These are phyloP conservation scores for Epinotia ramella DNA, from an alignment of 2,888 invertebrate species.

Conservation along the genomic window DNA sequence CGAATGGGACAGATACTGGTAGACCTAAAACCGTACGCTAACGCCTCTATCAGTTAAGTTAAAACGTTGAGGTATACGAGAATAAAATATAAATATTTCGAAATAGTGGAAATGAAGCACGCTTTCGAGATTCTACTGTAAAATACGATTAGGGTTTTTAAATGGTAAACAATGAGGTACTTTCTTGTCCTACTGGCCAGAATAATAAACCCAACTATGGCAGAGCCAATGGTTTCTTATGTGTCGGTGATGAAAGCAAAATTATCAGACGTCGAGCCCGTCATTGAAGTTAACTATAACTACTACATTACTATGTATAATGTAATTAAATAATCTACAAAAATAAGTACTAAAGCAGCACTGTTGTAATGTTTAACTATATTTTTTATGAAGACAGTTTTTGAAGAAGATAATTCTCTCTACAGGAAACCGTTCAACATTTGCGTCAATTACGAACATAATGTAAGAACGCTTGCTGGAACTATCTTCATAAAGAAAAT, in stretches of 20 bases:
- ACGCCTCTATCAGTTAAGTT: neutral
- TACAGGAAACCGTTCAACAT: slow-evolving; percentile 2
- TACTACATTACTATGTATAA: slow-evolving; percentile 30
- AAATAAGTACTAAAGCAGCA: slow-evolving; percentile 58
- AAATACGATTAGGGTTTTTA: slow-evolving; percentile 28
- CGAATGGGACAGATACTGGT: slow-evolving; percentile 1
- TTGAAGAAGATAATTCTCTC: slow-evolving; percentile 5
- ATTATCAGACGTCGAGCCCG: slow-evolving; percentile 18
- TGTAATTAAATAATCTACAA: slow-evolving; percentile 47
- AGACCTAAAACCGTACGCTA: slow-evolving; percentile 1
- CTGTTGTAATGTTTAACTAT: slow-evolving; percentile 46
- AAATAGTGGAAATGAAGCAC: slow-evolving; percentile 41
- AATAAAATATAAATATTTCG: slow-evolving; percentile 25
- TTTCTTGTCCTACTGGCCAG: slow-evolving; percentile 44
- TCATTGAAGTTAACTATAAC: slow-evolving; percentile 30
- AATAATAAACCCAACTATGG: slow-evolving; percentile 10
- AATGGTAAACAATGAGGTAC: slow-evolving; percentile 44
- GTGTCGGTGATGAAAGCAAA: slow-evolving; percentile 25
- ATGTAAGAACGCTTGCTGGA: neutral
- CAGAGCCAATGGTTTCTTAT: neutral
- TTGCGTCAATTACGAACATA: slow-evolving; percentile 4
- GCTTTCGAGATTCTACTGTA: slow-evolving; percentile 40
- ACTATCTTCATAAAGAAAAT: slow-evolving; percentile 61
- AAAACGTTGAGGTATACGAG: slow-evolving; percentile 11
- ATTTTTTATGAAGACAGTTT: slow-evolving; percentile 46